Conservation (phyloP, 2,797 vertebrate species). For the Cygnus olor region DNA sequence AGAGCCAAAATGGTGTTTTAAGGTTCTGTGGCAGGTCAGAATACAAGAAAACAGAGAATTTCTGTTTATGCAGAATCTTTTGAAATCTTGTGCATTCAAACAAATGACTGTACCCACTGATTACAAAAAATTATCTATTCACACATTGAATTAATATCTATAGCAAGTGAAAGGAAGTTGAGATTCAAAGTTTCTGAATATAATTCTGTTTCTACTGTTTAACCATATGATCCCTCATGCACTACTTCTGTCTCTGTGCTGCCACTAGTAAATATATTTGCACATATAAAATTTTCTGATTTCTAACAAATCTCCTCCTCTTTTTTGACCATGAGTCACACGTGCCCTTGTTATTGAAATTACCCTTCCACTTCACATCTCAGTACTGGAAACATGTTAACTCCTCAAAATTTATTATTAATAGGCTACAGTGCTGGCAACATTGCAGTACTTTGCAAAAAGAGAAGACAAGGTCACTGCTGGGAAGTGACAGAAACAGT, state of each 20-base stretch:
- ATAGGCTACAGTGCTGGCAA: background rate
- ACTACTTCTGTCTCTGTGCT: background rate
- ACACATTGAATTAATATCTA: background rate
- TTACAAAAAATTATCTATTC: background rate
- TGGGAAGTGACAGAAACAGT: constrained; percentile 42
- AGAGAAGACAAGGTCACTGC: constrained; percentile 43
- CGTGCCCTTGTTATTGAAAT: background rate
- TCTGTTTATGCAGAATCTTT: background rate
- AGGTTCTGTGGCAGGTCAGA: background rate
- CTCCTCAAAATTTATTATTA: constrained; percentile 6
- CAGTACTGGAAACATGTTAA: background rate
- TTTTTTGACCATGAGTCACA: background rate
- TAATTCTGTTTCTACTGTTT: background rate
- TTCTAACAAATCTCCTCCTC: background rate
- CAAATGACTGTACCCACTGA: background rate
- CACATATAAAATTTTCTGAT: background rate
- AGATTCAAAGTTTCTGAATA: background rate
- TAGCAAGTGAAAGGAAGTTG: background rate
- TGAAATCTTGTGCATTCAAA: background rate
- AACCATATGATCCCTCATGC: background rate
- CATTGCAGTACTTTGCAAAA: constrained; percentile 35
- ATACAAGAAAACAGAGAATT: background rate
- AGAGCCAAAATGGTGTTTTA: background rate
- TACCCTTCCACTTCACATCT: background rate
- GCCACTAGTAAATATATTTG: background rate